A percentile compares a stretch with the other conserved stretches of the same genome.
phyloP scores from a whole-genome alignment of 2,888 invertebrate genomes.

The Perdita meconis region DNA sequence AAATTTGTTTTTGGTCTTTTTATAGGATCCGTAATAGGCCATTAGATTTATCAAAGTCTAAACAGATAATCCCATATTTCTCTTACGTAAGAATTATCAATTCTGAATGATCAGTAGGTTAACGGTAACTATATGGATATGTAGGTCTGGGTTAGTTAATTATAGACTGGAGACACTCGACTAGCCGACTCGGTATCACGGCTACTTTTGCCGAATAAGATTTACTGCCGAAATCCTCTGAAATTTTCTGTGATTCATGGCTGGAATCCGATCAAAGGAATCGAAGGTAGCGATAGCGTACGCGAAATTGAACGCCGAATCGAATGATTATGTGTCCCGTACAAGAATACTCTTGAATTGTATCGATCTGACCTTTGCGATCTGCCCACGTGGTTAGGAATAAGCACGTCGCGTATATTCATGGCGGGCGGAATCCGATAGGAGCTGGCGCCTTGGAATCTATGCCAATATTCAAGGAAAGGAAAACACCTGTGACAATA shows the following conservation, averaged over 20 bases:
- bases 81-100: too few relatives aligned
- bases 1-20: too few relatives aligned
- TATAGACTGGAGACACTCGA: slow-evolving; percentile 4
- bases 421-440: slow-evolving; percentile 6
- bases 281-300: not conserved
- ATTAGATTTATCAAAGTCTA: not conserved
- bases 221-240: not conserved
- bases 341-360: slow-evolving; percentile 35
- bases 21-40: too few relatives aligned
- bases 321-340: slow-evolving; percentile 32
- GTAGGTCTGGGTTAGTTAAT: slow-evolving; percentile 14
- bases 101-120: not conserved
- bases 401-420: slow-evolving; percentile 8
- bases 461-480: slow-evolving; percentile 32
- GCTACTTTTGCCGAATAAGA: not conserved
- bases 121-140: slow-evolving; percentile 3
- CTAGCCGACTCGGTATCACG: not conserved
- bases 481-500: slow-evolving; percentile 34
- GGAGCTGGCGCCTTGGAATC: not conserved
- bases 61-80: not conserved
- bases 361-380: slow-evolving; percentile 54
- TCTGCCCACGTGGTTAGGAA: slow-evolving; percentile 26
- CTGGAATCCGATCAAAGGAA: not conserved
- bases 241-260: not conserved
- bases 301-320: slow-evolving; percentile 31